Percentiles rank a stretch among this genome's conserved stretches.
These are phyloP conservation scores for Rhinogobius similis DNA, from an alignment of 2,113 vertebrate genomes.

Conservation along the genomic window DNA sequence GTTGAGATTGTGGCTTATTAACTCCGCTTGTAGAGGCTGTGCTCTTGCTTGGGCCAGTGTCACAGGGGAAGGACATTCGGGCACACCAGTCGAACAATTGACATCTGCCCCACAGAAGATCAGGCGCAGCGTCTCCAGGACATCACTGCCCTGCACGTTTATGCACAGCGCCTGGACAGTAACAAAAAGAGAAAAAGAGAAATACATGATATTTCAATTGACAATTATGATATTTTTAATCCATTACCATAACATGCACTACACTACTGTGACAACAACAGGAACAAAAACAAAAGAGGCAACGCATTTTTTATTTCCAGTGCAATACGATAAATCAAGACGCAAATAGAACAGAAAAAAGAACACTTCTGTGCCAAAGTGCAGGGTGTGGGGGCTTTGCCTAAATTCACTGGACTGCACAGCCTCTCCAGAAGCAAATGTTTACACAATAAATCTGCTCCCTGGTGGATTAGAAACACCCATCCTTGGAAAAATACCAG, in stretches of 20 bases:
- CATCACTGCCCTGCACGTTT: conserved; percentile 88
- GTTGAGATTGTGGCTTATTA: conserved; percentile 87
- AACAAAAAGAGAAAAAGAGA: background rate
- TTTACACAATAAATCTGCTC: background rate
- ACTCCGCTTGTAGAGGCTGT: conserved; percentile 87
- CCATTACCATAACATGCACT: background rate
- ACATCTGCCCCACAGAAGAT: conserved; percentile 92
- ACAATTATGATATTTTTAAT: background rate
- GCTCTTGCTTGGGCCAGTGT: conserved; percentile 81
- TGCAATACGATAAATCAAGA: background rate
- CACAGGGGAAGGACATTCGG: conserved; percentile 75
- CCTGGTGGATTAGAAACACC: background rate
- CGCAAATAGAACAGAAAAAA: too few species aligned
- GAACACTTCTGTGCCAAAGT: background rate
- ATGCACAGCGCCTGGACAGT: conserved; percentile 85
- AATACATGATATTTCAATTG: background rate
- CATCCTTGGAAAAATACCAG: background rate
- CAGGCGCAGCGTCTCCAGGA: conserved; percentile 89
- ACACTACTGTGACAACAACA: background rate
- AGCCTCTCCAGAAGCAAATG: background rate
- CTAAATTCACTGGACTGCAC: background rate
- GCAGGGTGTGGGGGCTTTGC: background rate
- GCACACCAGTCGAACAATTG: conserved; percentile 82
- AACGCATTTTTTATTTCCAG: background rate
- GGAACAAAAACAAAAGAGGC: background rate